Percentiles rank a stretch among this genome's conserved stretches.
phyloP scores from a whole-genome alignment of 2,888 invertebrate species.

The Tinea semifulvella region DNA sequence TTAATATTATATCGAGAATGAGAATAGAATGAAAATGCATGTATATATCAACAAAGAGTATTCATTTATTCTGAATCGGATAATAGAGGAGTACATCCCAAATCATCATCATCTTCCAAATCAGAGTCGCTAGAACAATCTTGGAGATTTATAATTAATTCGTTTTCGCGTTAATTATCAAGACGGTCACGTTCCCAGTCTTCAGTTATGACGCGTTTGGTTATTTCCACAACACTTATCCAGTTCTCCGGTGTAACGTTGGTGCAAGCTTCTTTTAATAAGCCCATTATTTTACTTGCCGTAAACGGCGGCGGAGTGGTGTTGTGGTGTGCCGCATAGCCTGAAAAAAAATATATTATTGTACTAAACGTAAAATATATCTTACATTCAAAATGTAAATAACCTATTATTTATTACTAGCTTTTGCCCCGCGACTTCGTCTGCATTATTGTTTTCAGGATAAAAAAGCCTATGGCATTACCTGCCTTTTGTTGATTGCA shows the following conservation, averaged over 20 bases:
- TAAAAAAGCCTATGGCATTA: slow-evolving; percentile 5
- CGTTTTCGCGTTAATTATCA: slow-evolving; percentile 6
- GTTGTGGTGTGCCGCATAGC: slow-evolving; percentile 18
- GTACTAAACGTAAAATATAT: slow-evolving; percentile 5
- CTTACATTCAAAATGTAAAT: slow-evolving; percentile 4
- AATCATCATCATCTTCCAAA: slow-evolving; percentile 5
- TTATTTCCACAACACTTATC: slow-evolving; percentile 10
- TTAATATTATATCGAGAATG: too few species aligned
- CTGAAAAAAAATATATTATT: slow-evolving; percentile 14
- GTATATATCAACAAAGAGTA: slow-evolving; percentile 2
- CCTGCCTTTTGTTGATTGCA: slow-evolving; percentile 5
- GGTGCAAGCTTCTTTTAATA: slow-evolving; percentile 15
- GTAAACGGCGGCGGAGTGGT: slow-evolving; percentile 9
- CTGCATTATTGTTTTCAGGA: slow-evolving; percentile 2
- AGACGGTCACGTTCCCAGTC: slow-evolving; percentile 7
- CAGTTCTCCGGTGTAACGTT: slow-evolving; percentile 11
- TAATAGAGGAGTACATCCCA: slow-evolving; percentile 9
- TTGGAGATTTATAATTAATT: slow-evolving; percentile 10
- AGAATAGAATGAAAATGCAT: background rate
- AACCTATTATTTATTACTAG: slow-evolving; percentile 5
- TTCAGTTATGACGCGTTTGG: background rate
- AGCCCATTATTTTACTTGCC: slow-evolving; percentile 17
- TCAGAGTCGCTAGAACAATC: slow-evolving; percentile 1
- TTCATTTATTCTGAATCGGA: slow-evolving; percentile 5
- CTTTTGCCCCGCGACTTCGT: slow-evolving; percentile 4